Conservation (phyloP, 1,140 invertebrate genomes). For the Lucilia sericata region DNA sequence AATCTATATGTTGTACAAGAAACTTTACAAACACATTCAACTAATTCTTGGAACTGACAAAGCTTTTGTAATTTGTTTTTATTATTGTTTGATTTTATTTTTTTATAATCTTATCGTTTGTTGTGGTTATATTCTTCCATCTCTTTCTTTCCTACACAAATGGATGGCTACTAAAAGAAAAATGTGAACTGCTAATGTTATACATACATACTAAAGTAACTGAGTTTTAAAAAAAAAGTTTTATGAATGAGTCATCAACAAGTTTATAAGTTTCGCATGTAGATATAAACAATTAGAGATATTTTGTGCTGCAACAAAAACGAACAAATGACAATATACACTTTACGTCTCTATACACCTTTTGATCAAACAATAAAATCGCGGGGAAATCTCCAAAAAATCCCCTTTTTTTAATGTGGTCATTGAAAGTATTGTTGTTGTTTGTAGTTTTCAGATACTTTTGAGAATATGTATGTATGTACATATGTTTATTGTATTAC, state of each 20-base stretch:
- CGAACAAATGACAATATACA: no score
- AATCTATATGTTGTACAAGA: neutral
- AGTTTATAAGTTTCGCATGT: neutral
- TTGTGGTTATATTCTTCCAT: slow-evolving; percentile 9
- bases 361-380: no score
- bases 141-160: neutral
- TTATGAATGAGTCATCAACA: slow-evolving; percentile 40
- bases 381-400: no score
- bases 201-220: neutral
- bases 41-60: slow-evolving; percentile 26
- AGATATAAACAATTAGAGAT: neutral
- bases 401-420: no score
- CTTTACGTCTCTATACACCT: no score
- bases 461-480: no score
- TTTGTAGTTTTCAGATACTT: no score
- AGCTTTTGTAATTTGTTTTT: slow-evolving; percentile 30
- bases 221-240: neutral
- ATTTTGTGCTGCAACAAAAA: no score
- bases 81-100: neutral
- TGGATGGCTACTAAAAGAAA: neutral
- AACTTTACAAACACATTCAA: neutral
- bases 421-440: no score
- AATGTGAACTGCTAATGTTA: neutral
- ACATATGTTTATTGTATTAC: no score
- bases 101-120: neutral